Percentiles rank a stretch among this genome's conserved stretches.
Evolutionary conservation across 1,140 invertebrate genomes (phyloP).

Genomic region (Homarus americanus): DNA sequence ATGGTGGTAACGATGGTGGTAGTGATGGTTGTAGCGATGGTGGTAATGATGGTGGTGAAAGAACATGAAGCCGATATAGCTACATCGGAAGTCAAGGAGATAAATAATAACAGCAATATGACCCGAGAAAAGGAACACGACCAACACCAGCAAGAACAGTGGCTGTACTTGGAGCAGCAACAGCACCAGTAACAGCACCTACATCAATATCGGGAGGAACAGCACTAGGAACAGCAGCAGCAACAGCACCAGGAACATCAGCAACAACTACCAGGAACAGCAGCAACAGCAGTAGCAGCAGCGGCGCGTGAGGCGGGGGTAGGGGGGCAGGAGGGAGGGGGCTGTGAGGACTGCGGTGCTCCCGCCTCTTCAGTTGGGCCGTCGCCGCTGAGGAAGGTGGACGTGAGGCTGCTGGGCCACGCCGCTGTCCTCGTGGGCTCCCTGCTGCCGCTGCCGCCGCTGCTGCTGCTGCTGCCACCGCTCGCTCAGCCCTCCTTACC

Average conservation of each 20-base stretch:
- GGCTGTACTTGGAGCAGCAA: too few relatives aligned
- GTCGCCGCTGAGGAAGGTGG: conserved; percentile 14
- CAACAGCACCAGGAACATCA: neutral
- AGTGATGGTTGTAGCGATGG: too few relatives aligned
- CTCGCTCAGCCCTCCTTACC: neutral
- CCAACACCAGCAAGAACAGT: too few relatives aligned
- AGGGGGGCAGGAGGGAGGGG: neutral
- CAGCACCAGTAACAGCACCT: too few relatives aligned
- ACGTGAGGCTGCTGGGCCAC: neutral
- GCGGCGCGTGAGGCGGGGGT: neutral
- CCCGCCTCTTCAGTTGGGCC: conserved; percentile 30
- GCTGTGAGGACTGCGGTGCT: neutral
- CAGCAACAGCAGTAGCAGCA: conserved; percentile 4
- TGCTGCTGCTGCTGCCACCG: neutral
- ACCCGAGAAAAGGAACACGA: too few relatives aligned
- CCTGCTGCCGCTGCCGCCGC: neutral
- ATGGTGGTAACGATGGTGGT: too few relatives aligned
- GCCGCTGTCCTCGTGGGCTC: neutral
- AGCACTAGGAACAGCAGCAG: neutral
- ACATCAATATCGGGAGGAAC: neutral
- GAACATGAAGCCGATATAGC: too few relatives aligned
- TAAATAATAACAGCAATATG: too few relatives aligned
- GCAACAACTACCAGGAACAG: neutral
- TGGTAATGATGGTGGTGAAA: too few relatives aligned
- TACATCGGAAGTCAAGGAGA: too few relatives aligned